Base-by-base conservation (phyloP, 2,888 invertebrate genomes). In the Erannis defoliaria region DNA sequence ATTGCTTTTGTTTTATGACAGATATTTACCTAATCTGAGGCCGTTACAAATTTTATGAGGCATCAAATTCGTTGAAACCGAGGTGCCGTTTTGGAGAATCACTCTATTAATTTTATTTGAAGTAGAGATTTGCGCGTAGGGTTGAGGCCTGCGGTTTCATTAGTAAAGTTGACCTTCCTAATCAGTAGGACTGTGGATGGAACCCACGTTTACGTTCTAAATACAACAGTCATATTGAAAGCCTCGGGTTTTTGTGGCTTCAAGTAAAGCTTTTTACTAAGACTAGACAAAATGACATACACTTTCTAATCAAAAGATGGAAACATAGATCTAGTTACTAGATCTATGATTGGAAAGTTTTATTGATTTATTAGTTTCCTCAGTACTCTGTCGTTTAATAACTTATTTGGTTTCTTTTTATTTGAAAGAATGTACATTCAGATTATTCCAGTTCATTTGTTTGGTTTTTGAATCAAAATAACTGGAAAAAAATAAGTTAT, bases 1-100 rank as follows among this genome's bases (percentile, higher is more conserved):
- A 66, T 73, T 69, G 61, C 70, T 70, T 70, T 77, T 77, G 73
- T 74, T 74, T 74, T 68, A 68, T 70, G 63, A 70, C 69, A 69
- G 57, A 62, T 68, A 69, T 67, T 69, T 71, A 67, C 57, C 62
- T 75, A 72, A 74, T 71, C 70, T 68, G 62, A 50, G 60, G 67
- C 67, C 61, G 62, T 64, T 75, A 72, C 60, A 65, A 66, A 62
- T 67, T 78, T 80, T 75, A 76, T 68, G 73, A 72, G 55, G 66
- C 72, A 71, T 70, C 70, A 75, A 77, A 79, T 74, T 74, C 70
- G 66, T 68, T 67, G 64, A 61, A 66, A 66, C 64, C 64, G 63
- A 66, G 61, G 56, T 66, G 73, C 70, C 63, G 71, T 67, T 72
- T 70, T 65, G 62, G 66, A 70, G 69, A 53, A 73, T 76, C 64